Percentiles rank a stretch among this genome's conserved stretches.
These are phyloP conservation scores for Cephus rjabovi DNA, from an alignment of 2,888 invertebrate species.

Conservation along the genomic window DNA sequence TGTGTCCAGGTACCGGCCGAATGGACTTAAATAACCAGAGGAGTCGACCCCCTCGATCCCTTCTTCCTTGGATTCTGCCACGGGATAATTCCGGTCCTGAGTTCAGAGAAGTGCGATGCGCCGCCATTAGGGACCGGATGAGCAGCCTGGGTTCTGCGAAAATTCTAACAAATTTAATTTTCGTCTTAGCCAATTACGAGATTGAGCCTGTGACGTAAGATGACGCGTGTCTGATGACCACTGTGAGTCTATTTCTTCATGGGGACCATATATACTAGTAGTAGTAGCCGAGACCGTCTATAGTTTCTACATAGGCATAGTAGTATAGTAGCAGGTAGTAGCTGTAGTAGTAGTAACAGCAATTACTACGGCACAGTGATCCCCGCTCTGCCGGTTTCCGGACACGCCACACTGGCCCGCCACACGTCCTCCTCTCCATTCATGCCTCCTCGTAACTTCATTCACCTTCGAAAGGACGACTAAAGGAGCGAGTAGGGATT, in stretches of 20 bases:
- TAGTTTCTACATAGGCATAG: neutral
- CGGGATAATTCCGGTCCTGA: neutral
- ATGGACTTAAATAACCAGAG: neutral
- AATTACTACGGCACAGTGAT: conserved; percentile 11
- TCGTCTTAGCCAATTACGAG: neutral
- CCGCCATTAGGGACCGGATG: neutral
- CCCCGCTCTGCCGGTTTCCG: conserved; percentile 38
- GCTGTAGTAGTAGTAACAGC: conserved; percentile 9
- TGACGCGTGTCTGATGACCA: neutral
- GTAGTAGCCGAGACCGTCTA: neutral
- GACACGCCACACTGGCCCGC: conserved; percentile 39
- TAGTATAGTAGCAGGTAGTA: too few relatives aligned
- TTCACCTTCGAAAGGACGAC: conserved; percentile 54
- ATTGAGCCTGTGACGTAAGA: neutral
- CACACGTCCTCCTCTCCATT: conserved; percentile 43
- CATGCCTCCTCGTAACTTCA: conserved; percentile 48
- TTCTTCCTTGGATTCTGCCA: neutral
- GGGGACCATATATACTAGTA: neutral
- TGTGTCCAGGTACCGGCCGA: neutral
- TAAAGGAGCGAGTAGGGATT: conserved; percentile 16
- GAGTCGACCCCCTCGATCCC: neutral
- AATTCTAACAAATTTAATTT: neutral
- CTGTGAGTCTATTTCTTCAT: neutral
- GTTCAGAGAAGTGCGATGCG: neutral
- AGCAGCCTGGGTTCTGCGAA: neutral